Conservation (phyloP, 2,797 vertebrate species). For the Poliocrania exsul region DNA sequence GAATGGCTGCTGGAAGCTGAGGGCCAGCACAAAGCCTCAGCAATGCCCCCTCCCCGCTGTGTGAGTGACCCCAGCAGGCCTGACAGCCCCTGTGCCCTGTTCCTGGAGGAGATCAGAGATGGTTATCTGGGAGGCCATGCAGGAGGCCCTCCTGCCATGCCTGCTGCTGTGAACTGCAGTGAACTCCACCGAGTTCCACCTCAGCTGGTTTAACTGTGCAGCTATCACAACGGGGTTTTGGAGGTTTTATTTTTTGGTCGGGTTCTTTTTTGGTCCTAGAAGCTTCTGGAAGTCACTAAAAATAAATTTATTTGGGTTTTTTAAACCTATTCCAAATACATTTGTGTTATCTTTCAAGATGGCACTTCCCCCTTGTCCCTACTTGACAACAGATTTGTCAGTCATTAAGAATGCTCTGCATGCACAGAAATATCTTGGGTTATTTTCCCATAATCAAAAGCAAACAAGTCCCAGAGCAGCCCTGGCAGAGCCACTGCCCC, state of each 20-base stretch:
- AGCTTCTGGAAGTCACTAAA: constrained; percentile 50
- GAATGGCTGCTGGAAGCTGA: neutral
- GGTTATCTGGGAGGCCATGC: fast-evolving
- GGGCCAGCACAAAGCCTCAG: neutral
- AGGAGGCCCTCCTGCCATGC: fast-evolving
- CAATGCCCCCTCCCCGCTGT: fast-evolving
- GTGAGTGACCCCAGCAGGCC: neutral
- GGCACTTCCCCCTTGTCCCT: constrained; percentile 3
- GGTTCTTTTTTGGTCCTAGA: neutral
- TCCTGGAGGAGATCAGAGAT: neutral
- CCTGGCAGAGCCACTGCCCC: constrained; percentile 22
- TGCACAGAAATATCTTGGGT: constrained; percentile 52
- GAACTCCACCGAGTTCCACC: neutral
- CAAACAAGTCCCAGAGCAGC: constrained; percentile 65
- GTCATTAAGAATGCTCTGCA: constrained; percentile 41
- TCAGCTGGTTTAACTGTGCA: neutral
- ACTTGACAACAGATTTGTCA: constrained; percentile 44
- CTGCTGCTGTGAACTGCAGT: neutral
- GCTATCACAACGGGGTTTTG: neutral
- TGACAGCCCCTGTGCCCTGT: neutral
- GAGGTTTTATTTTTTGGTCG: too few relatives aligned
- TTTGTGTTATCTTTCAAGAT: neutral
- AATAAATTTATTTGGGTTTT: constrained; percentile 36
- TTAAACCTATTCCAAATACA: constrained; percentile 18
- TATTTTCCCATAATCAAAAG: constrained; percentile 69